A percentile compares a stretch with the other conserved stretches of the same genome.
Conservation (phyloP, 2,888 invertebrate species). For the Sinotaia quadrata region DNA sequence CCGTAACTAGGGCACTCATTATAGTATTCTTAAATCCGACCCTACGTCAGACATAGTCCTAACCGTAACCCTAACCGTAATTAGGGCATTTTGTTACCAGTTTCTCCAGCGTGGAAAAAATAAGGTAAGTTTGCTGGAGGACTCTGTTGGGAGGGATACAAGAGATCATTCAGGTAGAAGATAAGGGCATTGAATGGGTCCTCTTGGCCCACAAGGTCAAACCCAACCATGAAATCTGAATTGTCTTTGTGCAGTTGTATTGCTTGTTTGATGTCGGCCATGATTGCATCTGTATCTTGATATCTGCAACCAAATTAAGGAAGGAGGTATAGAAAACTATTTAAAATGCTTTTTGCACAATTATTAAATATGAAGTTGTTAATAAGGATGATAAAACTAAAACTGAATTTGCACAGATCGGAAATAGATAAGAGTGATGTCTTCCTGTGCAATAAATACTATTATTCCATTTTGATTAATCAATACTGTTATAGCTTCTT, state of each 20-base stretch:
- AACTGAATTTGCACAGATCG: no score
- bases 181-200: constrained; percentile 56
- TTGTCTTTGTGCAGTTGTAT: constrained; percentile 45
- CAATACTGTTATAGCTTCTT: no score
- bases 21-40: no score
- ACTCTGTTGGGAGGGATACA: constrained; percentile 53
- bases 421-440: no score
- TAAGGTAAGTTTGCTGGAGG: constrained; percentile 61
- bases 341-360: background rate
- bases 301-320: no score
- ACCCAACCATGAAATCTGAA: constrained; percentile 63
- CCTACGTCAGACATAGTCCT: no score
- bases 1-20: no score
- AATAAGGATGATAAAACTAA: no score
- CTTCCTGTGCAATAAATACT: no score
- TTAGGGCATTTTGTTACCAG: constrained; percentile 52
- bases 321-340: background rate
- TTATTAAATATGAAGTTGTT: background rate
- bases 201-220: constrained; percentile 68
- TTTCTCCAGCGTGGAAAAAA: constrained; percentile 71
- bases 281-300: constrained; percentile 30
- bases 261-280: constrained; percentile 44
- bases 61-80: no score
- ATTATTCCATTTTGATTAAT: no score
- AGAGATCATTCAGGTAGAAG: constrained; percentile 56